Evolutionary conservation across 2,888 invertebrate genomes (phyloP), one percentile per base, ranked within the genome.

Genomic region (Monoplex corrugatus): DNA sequence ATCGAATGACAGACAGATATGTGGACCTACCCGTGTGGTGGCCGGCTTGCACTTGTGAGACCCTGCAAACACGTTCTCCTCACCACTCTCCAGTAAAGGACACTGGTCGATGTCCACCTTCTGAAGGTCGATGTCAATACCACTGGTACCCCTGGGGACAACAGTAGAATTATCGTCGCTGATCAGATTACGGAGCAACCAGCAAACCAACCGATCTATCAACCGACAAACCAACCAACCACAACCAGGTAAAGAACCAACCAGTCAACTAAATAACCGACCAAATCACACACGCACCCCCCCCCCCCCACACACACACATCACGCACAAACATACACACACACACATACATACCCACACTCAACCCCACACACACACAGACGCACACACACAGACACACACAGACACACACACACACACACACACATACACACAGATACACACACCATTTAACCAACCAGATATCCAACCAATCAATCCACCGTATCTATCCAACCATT

Each of bases 41-140:
- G 97, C 97, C 94, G 98, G 98, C 96, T 98, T 98, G 97, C 99
- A 99, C 96, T 99, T 98, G 96, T 98, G 98, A 0, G 99, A 98
- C 10, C 98, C 98, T 0, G 98, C 98, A 95, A 99, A 99, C 92
- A 99, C 98, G 96, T 99, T 99, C 88, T 98, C 97, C 93, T 98
- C 98, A 0, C 97, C 97, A 84, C 98, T 98, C 90, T 97, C 98
- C 57, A 97, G 97, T 78, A 92, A 91, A 0, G 98, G 98, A 95
- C 99, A 99, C 96, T 99, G 99, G 97, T 99, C 98, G 94, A 99
- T 99, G 96, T 99, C 99, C 87, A 99, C 98, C 90, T 98, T 97
- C 88, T 98, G 97, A 84, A 99, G 97, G 96, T 99, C 99, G 91
- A 99, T 98, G 96, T 99, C 99, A 92, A 99, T 99, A 50, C 99